phyloP scores from a whole-genome alignment of 2,888 invertebrate species.

The Limnephilus rhombicus region DNA sequence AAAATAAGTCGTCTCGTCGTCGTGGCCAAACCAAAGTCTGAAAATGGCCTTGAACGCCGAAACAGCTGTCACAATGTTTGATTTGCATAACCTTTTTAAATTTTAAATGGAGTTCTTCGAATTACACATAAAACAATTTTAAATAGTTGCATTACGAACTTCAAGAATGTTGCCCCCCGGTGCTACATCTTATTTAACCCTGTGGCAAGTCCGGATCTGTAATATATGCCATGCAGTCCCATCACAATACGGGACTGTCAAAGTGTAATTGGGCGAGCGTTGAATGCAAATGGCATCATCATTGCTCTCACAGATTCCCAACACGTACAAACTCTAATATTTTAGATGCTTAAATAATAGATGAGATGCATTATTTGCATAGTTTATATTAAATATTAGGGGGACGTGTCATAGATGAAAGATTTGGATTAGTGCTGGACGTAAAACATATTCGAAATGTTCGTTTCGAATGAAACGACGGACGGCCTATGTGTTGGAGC shows the following conservation, averaged over 20 bases:
- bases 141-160: neutral
- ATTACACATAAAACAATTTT: no score
- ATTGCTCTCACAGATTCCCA: neutral
- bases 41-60: no score
- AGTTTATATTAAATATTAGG: neutral
- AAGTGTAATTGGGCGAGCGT: constrained; percentile 11
- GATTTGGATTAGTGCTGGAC: neutral
- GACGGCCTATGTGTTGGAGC: no score
- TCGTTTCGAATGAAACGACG: neutral
- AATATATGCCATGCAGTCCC: neutral
- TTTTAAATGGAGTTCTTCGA: no score
- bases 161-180: neutral
- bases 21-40: no score
- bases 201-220: neutral
- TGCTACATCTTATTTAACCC: neutral
- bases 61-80: no score
- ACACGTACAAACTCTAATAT: neutral
- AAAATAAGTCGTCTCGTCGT: no score
- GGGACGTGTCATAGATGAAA: neutral
- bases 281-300: neutral
- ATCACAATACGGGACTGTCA: neutral
- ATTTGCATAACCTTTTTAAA: no score
- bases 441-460: neutral
- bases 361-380: neutral
- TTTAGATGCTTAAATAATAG: neutral